These are phyloP conservation scores for Clanis bilineata DNA, from an alignment of 2,888 invertebrate species.

Conservation along the genomic window DNA sequence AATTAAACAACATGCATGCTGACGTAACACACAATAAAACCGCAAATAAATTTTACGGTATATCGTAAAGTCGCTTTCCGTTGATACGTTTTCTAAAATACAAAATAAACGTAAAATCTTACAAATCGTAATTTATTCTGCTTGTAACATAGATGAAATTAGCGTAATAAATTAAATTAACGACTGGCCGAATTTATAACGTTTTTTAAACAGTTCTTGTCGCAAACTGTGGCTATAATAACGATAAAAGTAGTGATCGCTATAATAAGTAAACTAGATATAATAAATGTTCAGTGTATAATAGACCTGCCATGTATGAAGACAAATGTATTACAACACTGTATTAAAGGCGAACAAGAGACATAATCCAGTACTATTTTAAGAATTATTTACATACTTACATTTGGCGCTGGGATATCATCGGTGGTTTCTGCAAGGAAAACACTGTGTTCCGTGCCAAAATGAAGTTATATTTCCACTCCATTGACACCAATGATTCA, in stretches of 20 bases:
- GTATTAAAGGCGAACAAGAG: constrained; percentile 17
- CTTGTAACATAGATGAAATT: constrained; percentile 28
- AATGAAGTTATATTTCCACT: constrained; percentile 65
- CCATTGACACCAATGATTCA: constrained; percentile 70
- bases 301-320: not conserved
- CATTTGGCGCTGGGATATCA: constrained; percentile 54
- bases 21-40: constrained; percentile 10
- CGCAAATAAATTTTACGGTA: constrained; percentile 43
- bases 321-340: constrained; percentile 18
- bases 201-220: not conserved
- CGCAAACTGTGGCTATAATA: not conserved
- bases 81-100: constrained; percentile 31
- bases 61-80: constrained; percentile 40
- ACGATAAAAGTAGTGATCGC: no score
- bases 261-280: no score
- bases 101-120: constrained; percentile 33
- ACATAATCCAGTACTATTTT: constrained; percentile 40
- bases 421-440: constrained; percentile 48
- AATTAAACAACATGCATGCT: not conserved
- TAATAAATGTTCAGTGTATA: not conserved
- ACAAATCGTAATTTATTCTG: constrained; percentile 32
- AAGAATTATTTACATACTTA: constrained; percentile 50
- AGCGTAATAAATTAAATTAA: constrained; percentile 30
- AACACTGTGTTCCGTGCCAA: constrained; percentile 61
- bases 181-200: not conserved